Evolutionary conservation across 2,888 invertebrate species (phyloP).

Genomic region (Drosophila infuscata): DNA sequence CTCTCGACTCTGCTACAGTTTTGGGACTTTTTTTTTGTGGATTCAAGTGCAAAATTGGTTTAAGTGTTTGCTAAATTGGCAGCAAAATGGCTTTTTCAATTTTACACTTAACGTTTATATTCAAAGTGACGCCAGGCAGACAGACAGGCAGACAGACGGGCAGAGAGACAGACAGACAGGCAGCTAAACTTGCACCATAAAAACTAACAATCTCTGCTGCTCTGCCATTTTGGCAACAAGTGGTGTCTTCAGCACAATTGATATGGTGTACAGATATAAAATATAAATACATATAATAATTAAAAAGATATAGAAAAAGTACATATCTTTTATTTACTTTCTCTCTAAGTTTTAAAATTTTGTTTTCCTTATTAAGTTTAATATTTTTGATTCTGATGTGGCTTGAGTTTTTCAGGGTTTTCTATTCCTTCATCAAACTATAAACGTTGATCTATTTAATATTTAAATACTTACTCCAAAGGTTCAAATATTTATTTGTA

Average conservation of each 20-base stretch:
- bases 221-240: slow-evolving; percentile 51
- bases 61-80: slow-evolving; percentile 85
- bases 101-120: slow-evolving; percentile 77
- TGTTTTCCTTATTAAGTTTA: background rate
- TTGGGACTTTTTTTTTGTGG: slow-evolving; percentile 60
- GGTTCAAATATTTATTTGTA: no score
- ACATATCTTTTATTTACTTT: background rate
- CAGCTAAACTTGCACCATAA: slow-evolving; percentile 58
- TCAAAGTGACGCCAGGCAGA: slow-evolving; percentile 59
- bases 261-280: slow-evolving; percentile 24
- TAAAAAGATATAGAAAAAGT: background rate
- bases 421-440: background rate
- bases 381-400: background rate
- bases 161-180: slow-evolving; percentile 12
- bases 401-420: background rate
- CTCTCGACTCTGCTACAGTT: slow-evolving; percentile 22
- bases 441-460: background rate
- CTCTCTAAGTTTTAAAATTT: background rate
- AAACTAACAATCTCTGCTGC: slow-evolving; percentile 54
- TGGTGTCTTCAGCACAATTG: slow-evolving; percentile 48
- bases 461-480: no score
- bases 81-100: slow-evolving; percentile 85
- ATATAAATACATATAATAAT: background rate
- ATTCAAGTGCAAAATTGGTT: slow-evolving; percentile 84
- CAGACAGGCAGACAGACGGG: slow-evolving; percentile 30